phyloP scores from a whole-genome alignment of 1,140 invertebrate species.

The Calosoma granatense region DNA sequence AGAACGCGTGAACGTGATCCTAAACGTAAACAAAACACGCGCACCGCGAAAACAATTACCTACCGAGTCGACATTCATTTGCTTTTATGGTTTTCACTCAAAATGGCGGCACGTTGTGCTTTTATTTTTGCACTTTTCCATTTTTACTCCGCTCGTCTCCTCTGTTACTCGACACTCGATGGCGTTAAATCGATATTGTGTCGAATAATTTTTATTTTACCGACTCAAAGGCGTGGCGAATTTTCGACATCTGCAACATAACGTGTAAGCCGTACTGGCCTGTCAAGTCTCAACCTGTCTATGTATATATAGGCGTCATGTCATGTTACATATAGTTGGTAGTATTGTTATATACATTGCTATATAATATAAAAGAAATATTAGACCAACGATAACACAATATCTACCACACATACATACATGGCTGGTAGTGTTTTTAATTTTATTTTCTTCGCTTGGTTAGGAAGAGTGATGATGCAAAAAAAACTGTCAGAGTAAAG shows the following conservation, averaged over 20 bases:
- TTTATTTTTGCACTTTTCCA: slow-evolving; percentile 6
- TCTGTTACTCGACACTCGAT: neutral
- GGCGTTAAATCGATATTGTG: slow-evolving; percentile 2
- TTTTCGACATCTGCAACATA: neutral
- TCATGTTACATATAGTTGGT: too few species aligned
- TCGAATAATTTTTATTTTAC: slow-evolving; percentile 9
- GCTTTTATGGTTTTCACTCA: slow-evolving; percentile 6
- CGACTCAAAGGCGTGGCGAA: neutral
- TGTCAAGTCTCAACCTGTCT: too few species aligned
- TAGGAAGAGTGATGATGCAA: too few species aligned
- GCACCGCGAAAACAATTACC: neutral
- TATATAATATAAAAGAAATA: too few species aligned
- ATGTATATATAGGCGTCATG: too few species aligned
- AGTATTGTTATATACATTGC: too few species aligned
- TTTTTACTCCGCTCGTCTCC: neutral
- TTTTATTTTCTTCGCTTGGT: too few species aligned
- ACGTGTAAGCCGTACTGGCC: too few species aligned
- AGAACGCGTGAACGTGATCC: slow-evolving; percentile 2
- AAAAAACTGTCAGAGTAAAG: too few species aligned
- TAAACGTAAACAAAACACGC: neutral
- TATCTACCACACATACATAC: too few species aligned
- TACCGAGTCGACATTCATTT: neutral
- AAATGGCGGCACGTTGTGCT: neutral
- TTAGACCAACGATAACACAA: too few species aligned
- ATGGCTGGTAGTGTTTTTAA: too few species aligned